Conservation (phyloP, 2,888 invertebrate genomes). For the Psylliodes chrysocephalus region DNA sequence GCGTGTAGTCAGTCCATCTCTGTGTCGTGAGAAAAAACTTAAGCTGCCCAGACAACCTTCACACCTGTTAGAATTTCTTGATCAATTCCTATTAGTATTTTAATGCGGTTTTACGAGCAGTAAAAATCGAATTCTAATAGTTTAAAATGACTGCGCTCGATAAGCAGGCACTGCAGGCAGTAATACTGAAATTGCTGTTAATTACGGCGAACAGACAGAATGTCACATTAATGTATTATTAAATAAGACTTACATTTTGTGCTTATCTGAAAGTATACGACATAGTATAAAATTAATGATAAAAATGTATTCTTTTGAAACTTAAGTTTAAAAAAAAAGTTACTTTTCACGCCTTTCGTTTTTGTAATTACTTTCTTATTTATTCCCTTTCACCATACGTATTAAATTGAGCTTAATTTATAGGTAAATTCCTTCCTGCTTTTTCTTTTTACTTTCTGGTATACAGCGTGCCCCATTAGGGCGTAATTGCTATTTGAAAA, state of each 20-base stretch:
- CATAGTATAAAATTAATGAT: too few relatives aligned
- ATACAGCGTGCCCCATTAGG: too few relatives aligned
- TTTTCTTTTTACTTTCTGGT: too few relatives aligned
- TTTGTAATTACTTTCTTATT: too few relatives aligned
- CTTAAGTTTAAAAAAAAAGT: too few relatives aligned
- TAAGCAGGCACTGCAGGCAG: conserved; percentile 5
- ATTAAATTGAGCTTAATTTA: too few relatives aligned
- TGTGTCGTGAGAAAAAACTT: not conserved
- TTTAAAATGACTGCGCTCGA: conserved; percentile 8
- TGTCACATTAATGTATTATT: not conserved
- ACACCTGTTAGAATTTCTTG: conserved; percentile 26
- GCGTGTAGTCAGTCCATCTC: not conserved
- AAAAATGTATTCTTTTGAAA: too few relatives aligned
- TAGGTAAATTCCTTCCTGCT: too few relatives aligned
- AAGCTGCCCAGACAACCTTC: conserved; percentile 27
- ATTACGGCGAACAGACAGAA: conserved; percentile 3
- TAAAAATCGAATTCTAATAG: conserved; percentile 13
- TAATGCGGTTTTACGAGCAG: conserved; percentile 18
- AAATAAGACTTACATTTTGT: not conserved
- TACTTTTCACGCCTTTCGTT: too few relatives aligned
- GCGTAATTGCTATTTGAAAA: too few relatives aligned
- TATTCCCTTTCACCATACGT: too few relatives aligned
- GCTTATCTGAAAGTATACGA: too few relatives aligned
- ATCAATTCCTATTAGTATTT: conserved; percentile 23
- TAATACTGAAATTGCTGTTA: not conserved